Conservation (phyloP, 2,888 invertebrate genomes). For the Liposcelis brunnea region DNA sequence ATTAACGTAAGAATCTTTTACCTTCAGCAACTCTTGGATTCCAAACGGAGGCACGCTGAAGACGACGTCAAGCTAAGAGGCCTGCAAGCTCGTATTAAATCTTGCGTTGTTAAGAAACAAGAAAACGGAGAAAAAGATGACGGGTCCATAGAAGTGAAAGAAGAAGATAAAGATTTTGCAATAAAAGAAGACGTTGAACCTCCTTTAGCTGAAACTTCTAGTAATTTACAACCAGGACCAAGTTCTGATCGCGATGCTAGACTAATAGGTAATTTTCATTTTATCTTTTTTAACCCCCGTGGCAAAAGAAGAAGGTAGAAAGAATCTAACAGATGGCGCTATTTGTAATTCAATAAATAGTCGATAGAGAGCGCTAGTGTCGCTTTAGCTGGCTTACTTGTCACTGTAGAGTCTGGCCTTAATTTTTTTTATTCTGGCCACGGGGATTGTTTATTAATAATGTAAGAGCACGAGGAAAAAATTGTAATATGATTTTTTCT, state of each 20-base stretch:
- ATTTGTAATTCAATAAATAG: too few species aligned
- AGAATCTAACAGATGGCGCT: too few species aligned
- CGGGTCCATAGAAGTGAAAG: conserved; percentile 22
- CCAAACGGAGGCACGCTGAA: conserved; percentile 34
- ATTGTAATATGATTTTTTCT: too few species aligned
- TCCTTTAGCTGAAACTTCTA: background rate
- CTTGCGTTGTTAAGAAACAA: background rate
- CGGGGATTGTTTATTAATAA: too few species aligned
- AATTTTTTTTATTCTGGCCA: too few species aligned
- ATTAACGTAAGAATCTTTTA: conserved; percentile 5
- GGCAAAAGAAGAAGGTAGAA: too few species aligned
- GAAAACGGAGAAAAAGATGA: conserved; percentile 26
- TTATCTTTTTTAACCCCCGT: background rate
- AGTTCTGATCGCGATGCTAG: conserved; percentile 46
- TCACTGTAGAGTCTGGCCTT: too few species aligned
- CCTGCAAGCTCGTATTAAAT: conserved; percentile 25
- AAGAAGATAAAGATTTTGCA: conserved; percentile 21
- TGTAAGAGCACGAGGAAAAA: too few species aligned
- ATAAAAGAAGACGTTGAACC: background rate
- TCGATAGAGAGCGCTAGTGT: too few species aligned
- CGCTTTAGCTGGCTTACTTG: too few species aligned
- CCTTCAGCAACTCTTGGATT: conserved; percentile 33
- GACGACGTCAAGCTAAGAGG: conserved; percentile 36
- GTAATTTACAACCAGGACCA: conserved; percentile 1
- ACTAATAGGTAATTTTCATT: conserved; percentile 40